phyloP scores from a whole-genome alignment of 2,797 vertebrate genomes.

The Diceros bicornis region DNA sequence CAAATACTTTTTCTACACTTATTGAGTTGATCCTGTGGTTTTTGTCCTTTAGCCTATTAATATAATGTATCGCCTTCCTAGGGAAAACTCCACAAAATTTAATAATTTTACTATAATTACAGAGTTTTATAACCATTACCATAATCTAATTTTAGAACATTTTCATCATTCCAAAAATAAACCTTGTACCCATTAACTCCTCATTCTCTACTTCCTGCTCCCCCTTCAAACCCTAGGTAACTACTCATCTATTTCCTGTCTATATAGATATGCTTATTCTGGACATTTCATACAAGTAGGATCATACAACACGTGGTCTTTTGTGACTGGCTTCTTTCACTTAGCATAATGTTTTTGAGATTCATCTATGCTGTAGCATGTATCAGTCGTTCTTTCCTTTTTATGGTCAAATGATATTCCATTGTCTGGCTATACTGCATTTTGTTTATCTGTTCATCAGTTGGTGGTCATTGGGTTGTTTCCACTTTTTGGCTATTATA shows the following conservation, averaged over 20 bases:
- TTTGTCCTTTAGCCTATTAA: not conserved
- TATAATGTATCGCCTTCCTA: not conserved
- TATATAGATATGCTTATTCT: not conserved
- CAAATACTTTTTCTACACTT: not conserved
- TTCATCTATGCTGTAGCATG: not conserved
- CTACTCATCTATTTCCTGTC: not conserved
- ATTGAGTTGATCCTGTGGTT: not conserved
- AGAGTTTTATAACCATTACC: not conserved
- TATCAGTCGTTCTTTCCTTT: not conserved
- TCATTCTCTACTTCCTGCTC: not conserved
- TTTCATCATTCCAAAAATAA: conserved; percentile 1
- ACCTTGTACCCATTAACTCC: not conserved
- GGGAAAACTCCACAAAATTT: not conserved
- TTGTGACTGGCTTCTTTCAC: not conserved
- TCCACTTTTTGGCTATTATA: not conserved
- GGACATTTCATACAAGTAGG: not conserved
- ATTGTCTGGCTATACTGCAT: not conserved
- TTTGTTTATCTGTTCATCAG: not conserved
- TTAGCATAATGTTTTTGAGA: not conserved
- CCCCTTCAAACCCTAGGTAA: not conserved
- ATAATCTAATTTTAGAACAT: not conserved
- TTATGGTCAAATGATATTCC: not conserved
- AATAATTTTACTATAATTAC: not conserved
- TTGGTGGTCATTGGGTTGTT: not conserved
- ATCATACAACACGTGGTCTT: not conserved